Percentiles rank a stretch among this genome's conserved stretches.
Evolutionary conservation across 2,888 invertebrate species (phyloP).

Genomic region (Tribolium freemani): DNA sequence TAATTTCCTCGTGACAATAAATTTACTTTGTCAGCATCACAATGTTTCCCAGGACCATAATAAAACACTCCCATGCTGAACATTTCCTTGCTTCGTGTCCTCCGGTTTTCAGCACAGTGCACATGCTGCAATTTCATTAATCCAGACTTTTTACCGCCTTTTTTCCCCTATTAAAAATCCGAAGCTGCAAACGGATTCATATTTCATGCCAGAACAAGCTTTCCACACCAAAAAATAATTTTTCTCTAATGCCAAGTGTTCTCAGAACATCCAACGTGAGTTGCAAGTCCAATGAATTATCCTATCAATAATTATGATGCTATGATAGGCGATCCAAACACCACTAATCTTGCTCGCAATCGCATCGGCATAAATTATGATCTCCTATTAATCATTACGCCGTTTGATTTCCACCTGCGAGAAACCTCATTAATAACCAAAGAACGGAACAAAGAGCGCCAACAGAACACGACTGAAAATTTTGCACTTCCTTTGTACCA

Average conservation of each 20-base stretch:
- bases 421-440: conserved; percentile 16
- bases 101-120: neutral
- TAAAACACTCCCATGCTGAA: conserved; percentile 34
- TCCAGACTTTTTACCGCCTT: neutral
- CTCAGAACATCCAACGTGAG: neutral
- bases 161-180: conserved; percentile 15
- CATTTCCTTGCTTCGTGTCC: conserved; percentile 36
- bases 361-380: conserved; percentile 20
- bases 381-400: conserved; percentile 7
- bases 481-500: neutral
- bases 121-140: conserved; percentile 16
- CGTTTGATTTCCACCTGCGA: conserved; percentile 30
- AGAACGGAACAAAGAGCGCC: neutral
- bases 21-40: conserved; percentile 19
- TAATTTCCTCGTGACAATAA: conserved; percentile 19
- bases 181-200: conserved; percentile 11
- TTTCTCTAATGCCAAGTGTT: neutral
- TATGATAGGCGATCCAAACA: neutral
- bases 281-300: neutral
- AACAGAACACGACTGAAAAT: conserved; percentile 15
- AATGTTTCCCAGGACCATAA: conserved; percentile 17
- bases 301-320: neutral
- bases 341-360: neutral
- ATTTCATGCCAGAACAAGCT: conserved; percentile 13
- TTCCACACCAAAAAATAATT: conserved; percentile 9